Conservation (phyloP, 2,113 vertebrate genomes). For the Corythaixoides concolor region DNA sequence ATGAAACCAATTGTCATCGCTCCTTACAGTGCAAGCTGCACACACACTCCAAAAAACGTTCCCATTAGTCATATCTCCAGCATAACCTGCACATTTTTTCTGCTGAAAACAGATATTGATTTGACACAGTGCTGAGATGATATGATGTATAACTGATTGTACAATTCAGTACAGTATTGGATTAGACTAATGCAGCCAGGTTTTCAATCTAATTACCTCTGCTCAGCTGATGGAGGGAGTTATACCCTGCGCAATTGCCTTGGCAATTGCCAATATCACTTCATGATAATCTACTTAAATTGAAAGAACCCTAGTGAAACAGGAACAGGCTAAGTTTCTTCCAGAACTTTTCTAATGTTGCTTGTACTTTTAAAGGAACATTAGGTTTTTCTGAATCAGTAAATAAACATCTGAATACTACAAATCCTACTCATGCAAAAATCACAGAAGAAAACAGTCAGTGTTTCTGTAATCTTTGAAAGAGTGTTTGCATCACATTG, state of each 20-base stretch:
- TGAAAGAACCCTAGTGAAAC: conserved; percentile 13
- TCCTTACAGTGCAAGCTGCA: neutral
- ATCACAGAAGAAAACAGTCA: neutral
- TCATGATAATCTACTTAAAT: conserved; percentile 44
- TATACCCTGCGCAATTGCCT: conserved; percentile 12
- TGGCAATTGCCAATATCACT: conserved; percentile 21
- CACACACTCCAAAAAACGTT: neutral
- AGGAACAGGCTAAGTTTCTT: neutral
- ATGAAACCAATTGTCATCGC: conserved; percentile 33
- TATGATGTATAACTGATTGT: conserved; percentile 44
- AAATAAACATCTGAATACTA: neutral
- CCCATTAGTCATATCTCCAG: conserved; percentile 14
- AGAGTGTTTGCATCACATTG: neutral
- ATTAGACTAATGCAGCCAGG: conserved; percentile 51
- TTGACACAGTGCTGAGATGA: conserved; percentile 44
- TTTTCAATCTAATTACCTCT: conserved; percentile 56
- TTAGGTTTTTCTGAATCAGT: neutral
- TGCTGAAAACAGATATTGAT: conserved; percentile 56
- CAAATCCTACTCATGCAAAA: neutral
- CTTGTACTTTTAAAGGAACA: neutral
- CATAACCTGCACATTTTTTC: conserved; percentile 3
- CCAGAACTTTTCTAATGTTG: neutral
- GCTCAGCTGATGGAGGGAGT: conserved; percentile 14
- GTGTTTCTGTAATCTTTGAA: neutral
- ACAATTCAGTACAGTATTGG: conserved; percentile 31